These are phyloP conservation scores for Paramormyrops kingsleyae DNA, from an alignment of 2,113 vertebrate genomes.

Conservation along the genomic window DNA sequence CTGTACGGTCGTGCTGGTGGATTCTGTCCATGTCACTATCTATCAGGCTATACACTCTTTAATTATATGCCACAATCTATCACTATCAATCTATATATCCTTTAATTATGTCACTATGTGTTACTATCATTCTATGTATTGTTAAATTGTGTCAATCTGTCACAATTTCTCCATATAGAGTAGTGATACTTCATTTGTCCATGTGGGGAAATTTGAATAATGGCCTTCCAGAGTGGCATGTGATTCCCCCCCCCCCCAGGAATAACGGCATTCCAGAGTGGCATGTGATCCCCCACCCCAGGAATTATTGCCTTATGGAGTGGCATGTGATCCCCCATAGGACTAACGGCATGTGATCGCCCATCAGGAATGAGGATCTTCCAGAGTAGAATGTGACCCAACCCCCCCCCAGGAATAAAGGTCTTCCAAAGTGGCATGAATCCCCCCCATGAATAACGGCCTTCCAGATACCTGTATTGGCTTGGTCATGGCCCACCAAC, in stretches of 20 bases:
- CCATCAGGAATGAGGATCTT: too few species aligned
- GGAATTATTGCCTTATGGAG: too few species aligned
- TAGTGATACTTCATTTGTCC: neutral
- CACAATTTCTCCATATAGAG: neutral
- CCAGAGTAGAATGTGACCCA: too few species aligned
- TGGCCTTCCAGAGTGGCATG: too few species aligned
- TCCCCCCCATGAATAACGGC: neutral
- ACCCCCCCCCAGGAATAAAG: neutral
- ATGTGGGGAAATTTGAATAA: neutral
- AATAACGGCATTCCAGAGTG: too few species aligned
- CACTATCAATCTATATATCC: neutral
- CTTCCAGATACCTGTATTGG: neutral
- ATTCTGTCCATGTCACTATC: neutral
- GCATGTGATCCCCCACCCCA: too few species aligned
- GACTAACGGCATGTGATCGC: too few species aligned
- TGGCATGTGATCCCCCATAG: too few species aligned
- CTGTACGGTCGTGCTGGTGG: neutral
- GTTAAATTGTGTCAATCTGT: neutral
- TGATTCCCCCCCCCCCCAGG: too few species aligned
- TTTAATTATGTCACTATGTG: neutral
- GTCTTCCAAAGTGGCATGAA: neutral
- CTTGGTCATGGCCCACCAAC: neutral
- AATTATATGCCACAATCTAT: neutral
- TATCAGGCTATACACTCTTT: neutral
- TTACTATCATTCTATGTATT: neutral